These are phyloP conservation scores for Sinhomidia bicolor DNA, from an alignment of 2,888 invertebrate genomes.

Conservation along the genomic window DNA sequence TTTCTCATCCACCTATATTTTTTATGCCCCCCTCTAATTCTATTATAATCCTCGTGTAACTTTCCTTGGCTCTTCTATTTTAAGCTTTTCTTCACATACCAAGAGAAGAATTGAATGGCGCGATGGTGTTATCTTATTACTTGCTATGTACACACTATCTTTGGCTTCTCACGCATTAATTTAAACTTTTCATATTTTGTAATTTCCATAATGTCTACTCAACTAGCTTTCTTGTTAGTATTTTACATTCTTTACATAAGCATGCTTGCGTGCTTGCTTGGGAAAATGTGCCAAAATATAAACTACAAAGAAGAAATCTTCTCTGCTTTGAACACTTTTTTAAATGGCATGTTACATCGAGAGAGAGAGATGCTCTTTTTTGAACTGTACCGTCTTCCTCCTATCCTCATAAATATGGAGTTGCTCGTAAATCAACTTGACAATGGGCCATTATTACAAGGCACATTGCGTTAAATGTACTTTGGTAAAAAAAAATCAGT, in stretches of 20 bases:
- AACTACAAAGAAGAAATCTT: background rate
- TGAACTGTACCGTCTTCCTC: background rate
- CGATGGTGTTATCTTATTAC: conserved; percentile 16
- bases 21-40: background rate
- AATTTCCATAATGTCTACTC: conserved; percentile 56
- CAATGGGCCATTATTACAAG: conserved; percentile 59
- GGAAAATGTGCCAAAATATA: conserved; percentile 52
- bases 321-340: background rate
- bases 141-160: conserved; percentile 25
- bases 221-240: background rate
- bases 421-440: conserved; percentile 64
- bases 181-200: conserved; percentile 32
- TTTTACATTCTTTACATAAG: background rate
- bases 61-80: conserved; percentile 31
- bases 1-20: background rate
- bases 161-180: conserved; percentile 58
- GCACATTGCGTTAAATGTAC: background rate
- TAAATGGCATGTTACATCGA: background rate
- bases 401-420: conserved; percentile 64
- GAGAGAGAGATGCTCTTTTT: background rate
- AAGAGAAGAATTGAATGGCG: background rate
- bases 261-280: background rate
- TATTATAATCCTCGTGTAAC: conserved; percentile 30
- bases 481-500: conserved; percentile 13
- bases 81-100: background rate